These are phyloP conservation scores for Caenorhabditis panamensis DNA, from an alignment of 2,888 invertebrate species.

Conservation along the genomic window DNA sequence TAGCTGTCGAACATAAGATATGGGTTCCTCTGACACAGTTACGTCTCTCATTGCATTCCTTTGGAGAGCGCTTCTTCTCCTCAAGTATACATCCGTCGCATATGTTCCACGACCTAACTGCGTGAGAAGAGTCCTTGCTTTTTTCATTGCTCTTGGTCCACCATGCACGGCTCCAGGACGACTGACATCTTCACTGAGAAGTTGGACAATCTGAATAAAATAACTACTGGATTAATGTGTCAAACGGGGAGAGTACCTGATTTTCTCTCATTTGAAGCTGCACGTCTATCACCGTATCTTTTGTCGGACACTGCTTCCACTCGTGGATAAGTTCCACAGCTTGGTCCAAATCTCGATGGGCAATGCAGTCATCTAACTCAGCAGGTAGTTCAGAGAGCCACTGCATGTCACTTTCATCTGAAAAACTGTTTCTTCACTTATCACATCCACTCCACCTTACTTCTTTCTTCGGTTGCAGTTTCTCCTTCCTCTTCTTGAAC, in stretches of 20 bases:
- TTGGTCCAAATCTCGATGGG: conserved; percentile 77
- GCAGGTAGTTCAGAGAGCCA: conserved; percentile 78
- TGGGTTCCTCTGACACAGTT: conserved; percentile 70
- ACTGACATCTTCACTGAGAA: conserved; percentile 78
- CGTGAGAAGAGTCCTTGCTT: conserved; percentile 68
- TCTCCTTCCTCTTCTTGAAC: conserved; percentile 48
- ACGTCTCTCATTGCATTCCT: conserved; percentile 69
- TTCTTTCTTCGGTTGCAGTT: conserved; percentile 15
- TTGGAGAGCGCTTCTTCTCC: conserved; percentile 72
- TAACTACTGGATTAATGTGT: no score
- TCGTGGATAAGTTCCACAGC: conserved; percentile 80
- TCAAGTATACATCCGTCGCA: conserved; percentile 78
- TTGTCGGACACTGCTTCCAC: conserved; percentile 77
- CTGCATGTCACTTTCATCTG: conserved; percentile 70
- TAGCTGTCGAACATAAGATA: conserved; percentile 78
- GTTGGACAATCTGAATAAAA: conserved; percentile 67
- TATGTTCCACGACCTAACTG: conserved; percentile 74
- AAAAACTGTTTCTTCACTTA: background rate
- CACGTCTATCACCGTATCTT: conserved; percentile 72
- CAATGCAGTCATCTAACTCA: conserved; percentile 78
- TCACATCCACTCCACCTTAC: conserved; percentile 1
- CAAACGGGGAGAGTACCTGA: conserved; percentile 52
- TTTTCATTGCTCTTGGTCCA: conserved; percentile 75
- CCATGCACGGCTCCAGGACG: conserved; percentile 78
- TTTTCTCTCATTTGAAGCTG: conserved; percentile 76